phyloP scores from a whole-genome alignment of 2,888 invertebrate species.

The Crepidodera aurea region DNA sequence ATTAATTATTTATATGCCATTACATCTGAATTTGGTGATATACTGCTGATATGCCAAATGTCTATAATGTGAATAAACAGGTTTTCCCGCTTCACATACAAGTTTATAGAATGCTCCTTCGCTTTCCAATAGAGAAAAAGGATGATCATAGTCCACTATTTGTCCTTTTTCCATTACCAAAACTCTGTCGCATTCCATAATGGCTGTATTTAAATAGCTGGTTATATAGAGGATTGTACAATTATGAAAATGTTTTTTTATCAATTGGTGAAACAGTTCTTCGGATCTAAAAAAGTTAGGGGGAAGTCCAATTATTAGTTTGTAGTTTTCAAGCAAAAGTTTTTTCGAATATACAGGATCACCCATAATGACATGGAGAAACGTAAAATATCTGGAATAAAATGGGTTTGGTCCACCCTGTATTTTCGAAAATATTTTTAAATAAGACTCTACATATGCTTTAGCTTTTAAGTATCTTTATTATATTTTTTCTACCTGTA shows the following conservation, averaged over 20 bases:
- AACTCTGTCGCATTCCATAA: constrained; percentile 14
- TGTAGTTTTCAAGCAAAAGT: too few species aligned
- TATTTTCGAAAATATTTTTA: too few species aligned
- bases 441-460: too few species aligned
- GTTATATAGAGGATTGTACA: constrained; percentile 1
- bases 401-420: too few species aligned
- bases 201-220: constrained; percentile 3
- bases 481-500: too few species aligned
- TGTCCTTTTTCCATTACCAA: constrained; percentile 10
- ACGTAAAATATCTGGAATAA: too few species aligned
- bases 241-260: constrained; percentile 1
- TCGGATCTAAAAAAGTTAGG: background rate
- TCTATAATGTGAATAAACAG: constrained; percentile 6
- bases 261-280: background rate
- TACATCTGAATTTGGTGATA: background rate
- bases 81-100: background rate
- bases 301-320: too few species aligned
- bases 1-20: background rate
- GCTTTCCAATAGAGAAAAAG: constrained; percentile 6
- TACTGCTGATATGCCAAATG: constrained; percentile 9
- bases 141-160: constrained; percentile 8
- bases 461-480: too few species aligned
- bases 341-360: too few species aligned
- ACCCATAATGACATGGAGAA: too few species aligned
- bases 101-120: constrained; percentile 7